Percentiles rank a stretch among this genome's conserved stretches.
These are phyloP conservation scores for Prinia subflava DNA, from an alignment of 2,113 vertebrate genomes.

Conservation along the genomic window DNA sequence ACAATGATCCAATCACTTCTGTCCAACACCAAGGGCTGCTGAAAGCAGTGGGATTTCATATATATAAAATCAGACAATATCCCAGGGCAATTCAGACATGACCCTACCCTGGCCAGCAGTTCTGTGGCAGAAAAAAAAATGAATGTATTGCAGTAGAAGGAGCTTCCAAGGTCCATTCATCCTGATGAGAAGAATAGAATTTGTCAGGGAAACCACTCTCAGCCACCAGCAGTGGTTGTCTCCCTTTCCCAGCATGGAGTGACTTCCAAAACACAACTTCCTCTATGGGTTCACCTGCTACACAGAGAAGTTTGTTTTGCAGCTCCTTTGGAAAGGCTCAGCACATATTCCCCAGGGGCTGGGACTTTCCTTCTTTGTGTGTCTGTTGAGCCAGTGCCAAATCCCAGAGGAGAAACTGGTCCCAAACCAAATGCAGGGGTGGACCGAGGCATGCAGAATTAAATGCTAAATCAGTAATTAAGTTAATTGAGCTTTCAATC, in stretches of 20 bases:
- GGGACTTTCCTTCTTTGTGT: neutral
- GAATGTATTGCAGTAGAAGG: neutral
- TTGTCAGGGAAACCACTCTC: neutral
- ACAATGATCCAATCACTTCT: neutral
- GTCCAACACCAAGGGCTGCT: neutral
- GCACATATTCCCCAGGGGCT: accelerated
- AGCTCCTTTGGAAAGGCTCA: neutral
- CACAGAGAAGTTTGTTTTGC: neutral
- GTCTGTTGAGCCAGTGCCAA: accelerated
- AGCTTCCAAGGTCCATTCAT: neutral
- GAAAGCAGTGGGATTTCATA: neutral
- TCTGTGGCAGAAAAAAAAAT: neutral
- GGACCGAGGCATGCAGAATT: accelerated
- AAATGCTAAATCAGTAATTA: neutral
- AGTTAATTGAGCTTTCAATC: neutral
- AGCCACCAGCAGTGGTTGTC: neutral
- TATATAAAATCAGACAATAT: neutral
- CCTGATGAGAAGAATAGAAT: neutral
- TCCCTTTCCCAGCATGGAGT: neutral
- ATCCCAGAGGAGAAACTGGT: neutral
- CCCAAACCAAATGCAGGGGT: accelerated
- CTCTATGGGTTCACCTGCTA: neutral
- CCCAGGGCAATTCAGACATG: neutral
- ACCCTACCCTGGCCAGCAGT: neutral
- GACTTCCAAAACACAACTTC: neutral